Percentiles rank a stretch among this genome's conserved stretches.
Evolutionary conservation across 2,113 vertebrate genomes (phyloP).

Genomic region (Artemisiospiza belli): DNA sequence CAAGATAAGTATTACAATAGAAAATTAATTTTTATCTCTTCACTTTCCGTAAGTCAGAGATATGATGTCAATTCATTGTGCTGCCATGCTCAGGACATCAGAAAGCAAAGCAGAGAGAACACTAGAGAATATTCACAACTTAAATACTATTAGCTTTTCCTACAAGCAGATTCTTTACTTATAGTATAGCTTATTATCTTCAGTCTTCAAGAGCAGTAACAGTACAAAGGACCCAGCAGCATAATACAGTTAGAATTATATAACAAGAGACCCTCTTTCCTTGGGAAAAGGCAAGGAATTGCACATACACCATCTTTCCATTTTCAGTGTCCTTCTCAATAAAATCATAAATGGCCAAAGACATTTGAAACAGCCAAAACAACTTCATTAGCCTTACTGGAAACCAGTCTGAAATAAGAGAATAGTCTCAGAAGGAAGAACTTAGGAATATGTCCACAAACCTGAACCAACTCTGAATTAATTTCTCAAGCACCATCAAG

Average conservation of each 20-base stretch:
- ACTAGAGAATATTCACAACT: neutral
- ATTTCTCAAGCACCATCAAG: neutral
- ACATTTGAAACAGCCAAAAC: neutral
- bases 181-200: neutral
- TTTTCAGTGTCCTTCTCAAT: neutral
- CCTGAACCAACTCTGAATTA: neutral
- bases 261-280: neutral
- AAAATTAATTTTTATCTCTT: neutral
- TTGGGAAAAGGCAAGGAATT: neutral
- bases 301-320: neutral
- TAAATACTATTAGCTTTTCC: neutral
- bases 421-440: neutral
- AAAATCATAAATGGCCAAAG: neutral
- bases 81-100: neutral
- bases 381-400: neutral
- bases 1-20: neutral
- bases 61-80: neutral
- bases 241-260: neutral
- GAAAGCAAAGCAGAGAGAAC: neutral
- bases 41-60: neutral
- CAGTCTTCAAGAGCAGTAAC: neutral
- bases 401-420: neutral
- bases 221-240: neutral
- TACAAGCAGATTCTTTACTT: neutral
- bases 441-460: neutral